These are phyloP conservation scores for Podabrus alpinus DNA, from an alignment of 2,888 invertebrate genomes.

Conservation along the genomic window DNA sequence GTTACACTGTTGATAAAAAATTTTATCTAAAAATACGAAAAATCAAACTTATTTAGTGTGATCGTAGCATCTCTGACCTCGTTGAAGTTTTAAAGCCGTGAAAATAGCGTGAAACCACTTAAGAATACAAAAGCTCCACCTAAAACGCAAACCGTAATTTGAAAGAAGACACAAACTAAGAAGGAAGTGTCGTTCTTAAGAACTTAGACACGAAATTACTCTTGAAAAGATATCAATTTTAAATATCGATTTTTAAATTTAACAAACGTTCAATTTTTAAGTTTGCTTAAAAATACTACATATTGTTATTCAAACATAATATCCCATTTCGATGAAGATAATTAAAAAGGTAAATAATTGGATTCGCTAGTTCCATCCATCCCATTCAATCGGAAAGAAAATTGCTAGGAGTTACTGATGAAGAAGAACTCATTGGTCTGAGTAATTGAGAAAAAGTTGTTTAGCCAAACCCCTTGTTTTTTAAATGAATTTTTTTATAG, in stretches of 20 bases:
- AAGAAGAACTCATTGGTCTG: not conserved
- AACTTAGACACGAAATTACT: not conserved
- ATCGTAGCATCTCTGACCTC: conserved; percentile 7
- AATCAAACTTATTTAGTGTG: conserved; percentile 10
- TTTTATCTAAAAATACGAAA: not conserved
- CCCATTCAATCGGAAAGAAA: not conserved
- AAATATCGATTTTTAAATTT: not conserved
- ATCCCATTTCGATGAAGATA: not conserved
- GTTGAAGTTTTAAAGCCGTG: conserved; percentile 7
- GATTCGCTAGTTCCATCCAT: not conserved
- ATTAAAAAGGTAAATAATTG: not conserved
- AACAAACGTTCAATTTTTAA: not conserved
- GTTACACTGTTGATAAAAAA: not conserved
- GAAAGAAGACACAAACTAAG: conserved; percentile 2
- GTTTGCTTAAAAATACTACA: not conserved
- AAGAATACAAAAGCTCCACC: conserved; percentile 12
- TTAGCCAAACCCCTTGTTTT: not conserved
- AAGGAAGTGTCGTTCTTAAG: conserved; percentile 9
- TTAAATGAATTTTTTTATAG: not conserved
- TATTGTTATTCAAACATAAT: too few relatives aligned
- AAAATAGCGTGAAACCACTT: conserved; percentile 9
- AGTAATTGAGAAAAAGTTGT: not conserved
- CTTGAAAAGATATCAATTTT: conserved; percentile 4
- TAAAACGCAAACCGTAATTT: conserved; percentile 3
- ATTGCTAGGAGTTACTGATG: not conserved